Percentiles rank a stretch among this genome's conserved stretches.
These are phyloP conservation scores for Gallinago solitaria DNA, from an alignment of 2,797 vertebrate species.

Conservation along the genomic window DNA sequence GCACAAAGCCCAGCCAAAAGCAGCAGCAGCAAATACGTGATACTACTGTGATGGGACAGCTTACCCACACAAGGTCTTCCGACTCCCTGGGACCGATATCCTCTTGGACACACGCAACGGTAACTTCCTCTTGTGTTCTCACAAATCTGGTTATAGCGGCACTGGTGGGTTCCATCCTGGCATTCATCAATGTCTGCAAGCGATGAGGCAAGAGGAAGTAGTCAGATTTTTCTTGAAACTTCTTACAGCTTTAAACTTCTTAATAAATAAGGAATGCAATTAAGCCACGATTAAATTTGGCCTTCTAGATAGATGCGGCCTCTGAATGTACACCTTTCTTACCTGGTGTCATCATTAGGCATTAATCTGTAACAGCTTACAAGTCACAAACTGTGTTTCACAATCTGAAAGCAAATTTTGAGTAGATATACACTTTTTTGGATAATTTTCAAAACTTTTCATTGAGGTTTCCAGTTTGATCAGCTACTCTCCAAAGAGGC, in stretches of 20 bases:
- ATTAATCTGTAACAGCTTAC: neutral
- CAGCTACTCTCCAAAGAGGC: neutral
- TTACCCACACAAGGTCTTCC: constrained; percentile 91
- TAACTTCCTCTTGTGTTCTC: constrained; percentile 94
- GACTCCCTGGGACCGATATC: constrained; percentile 88
- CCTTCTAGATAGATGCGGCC: too few relatives aligned
- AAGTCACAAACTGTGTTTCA: neutral
- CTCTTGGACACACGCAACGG: constrained; percentile 91
- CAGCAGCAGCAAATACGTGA: neutral
- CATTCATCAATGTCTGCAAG: constrained; percentile 92
- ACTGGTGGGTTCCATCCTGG: constrained; percentile 90
- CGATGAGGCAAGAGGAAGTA: neutral
- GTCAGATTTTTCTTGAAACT: neutral
- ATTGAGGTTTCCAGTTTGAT: neutral
- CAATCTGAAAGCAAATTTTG: neutral
- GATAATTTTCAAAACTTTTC: neutral
- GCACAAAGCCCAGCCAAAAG: neutral
- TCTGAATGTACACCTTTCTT: neutral
- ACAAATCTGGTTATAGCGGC: constrained; percentile 94
- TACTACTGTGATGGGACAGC: constrained; percentile 39
- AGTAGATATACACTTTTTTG: neutral
- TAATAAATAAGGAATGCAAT: rapidly evolving
- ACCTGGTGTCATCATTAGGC: neutral
- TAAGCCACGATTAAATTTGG: neutral
- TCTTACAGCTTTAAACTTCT: neutral